Base-by-base conservation (phyloP, 1,140 invertebrate species). In the Muscidifurax raptorellus region DNA sequence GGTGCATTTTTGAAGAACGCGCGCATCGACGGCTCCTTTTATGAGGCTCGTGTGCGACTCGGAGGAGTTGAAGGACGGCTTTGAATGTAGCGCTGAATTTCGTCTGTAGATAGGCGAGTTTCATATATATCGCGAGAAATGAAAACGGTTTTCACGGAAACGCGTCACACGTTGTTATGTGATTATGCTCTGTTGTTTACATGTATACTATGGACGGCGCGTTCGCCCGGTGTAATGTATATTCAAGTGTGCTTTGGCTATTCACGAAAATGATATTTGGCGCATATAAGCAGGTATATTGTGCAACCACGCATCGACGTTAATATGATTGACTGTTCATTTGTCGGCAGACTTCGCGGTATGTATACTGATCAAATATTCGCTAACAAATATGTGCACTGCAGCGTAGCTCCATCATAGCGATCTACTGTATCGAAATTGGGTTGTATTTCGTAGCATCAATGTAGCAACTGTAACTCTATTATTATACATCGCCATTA, bases 1-100 rank as follows among this genome's bases (percentile, higher is more conserved):
- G 40, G 22, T 87, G 86, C 85, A 87, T 86, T 86, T 88, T 88
- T 88, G 47, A 87, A 52, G 44, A 44, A 12, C 28, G 69, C 32
- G 64, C 64, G 5, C 22, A 10, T 64, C 36, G 30, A 13, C 36
- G 30, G n/a, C 66, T 36, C 64, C 47, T 78, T 18, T 30, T 32
- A 30, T 64, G 28, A 76, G 28, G 40, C 30, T 72, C 71, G 15
- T 72, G 52, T 59, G 52, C 52, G 52, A 59, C 52, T 22, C n/a
- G n/a, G 6, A 3, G 36, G 36, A 59, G 22, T 59, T 59, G 52
- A 59, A 59, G 52, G 52, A 59, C 18, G 52, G 52, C 52, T 59
- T 59, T 59, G 52, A 59, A 59, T 59, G n/a, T 59, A 59, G 52
- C 52, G 22, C 52, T 59, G 52, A 18, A 59, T 59, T 59, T 22